Evolutionary conservation across 2,888 invertebrate species (phyloP).

Genomic region (Phasia obesa): DNA sequence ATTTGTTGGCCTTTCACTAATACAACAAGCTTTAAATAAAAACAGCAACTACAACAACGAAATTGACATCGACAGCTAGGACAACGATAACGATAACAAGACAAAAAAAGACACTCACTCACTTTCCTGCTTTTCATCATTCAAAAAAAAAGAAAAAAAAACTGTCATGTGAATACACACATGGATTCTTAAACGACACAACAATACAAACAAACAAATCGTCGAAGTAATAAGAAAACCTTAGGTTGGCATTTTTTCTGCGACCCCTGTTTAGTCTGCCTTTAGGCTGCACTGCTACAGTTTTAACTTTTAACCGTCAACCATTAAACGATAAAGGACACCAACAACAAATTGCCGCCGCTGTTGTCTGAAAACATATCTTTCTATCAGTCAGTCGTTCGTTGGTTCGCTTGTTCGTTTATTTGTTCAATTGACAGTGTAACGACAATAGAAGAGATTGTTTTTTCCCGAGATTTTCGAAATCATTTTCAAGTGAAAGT

Average conservation of each 20-base stretch:
- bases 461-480: conserved; percentile 13
- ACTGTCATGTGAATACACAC: conserved; percentile 31
- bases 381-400: conserved; percentile 11
- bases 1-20: conserved; percentile 58
- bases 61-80: conserved; percentile 41
- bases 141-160: too few species aligned
- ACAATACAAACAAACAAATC: background rate
- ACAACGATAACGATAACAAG: conserved; percentile 13
- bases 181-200: conserved; percentile 2
- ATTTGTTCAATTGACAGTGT: conserved; percentile 35
- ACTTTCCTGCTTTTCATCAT: conserved; percentile 27
- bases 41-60: conserved; percentile 20
- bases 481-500: conserved; percentile 57
- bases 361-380: conserved; percentile 20
- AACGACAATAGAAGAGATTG: conserved; percentile 14
- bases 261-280: conserved; percentile 36
- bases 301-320: conserved; percentile 59
- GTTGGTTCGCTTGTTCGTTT: conserved; percentile 14
- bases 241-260: background rate
- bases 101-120: conserved; percentile 30
- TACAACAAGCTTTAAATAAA: conserved; percentile 49
- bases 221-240: conserved; percentile 6
- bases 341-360: conserved; percentile 15
- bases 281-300: conserved; percentile 63
- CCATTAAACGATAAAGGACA: conserved; percentile 2